These are phyloP conservation scores for Disparrhopalites patrizii DNA, from an alignment of 2,888 invertebrate genomes.

Conservation along the genomic window DNA sequence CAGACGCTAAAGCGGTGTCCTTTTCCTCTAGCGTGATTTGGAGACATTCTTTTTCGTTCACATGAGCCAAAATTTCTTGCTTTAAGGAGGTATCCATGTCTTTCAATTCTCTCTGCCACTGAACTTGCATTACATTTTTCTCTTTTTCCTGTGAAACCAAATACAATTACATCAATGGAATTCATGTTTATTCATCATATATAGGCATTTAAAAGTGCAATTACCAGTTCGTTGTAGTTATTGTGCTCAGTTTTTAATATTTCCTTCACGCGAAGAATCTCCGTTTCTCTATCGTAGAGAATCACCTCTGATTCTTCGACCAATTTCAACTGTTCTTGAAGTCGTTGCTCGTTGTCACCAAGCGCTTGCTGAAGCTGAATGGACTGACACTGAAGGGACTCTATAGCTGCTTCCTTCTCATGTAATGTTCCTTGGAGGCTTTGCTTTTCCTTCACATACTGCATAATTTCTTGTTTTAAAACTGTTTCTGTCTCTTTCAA, in stretches of 20 bases:
- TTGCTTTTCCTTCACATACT: neutral
- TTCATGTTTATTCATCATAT: no score
- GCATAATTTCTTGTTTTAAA: neutral
- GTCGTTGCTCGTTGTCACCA: no score
- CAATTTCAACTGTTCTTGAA: no score
- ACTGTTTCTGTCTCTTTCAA: neutral
- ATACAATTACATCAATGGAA: neutral
- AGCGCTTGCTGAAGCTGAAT: no score
- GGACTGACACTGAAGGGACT: slow-evolving; percentile 7
- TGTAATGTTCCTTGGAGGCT: neutral
- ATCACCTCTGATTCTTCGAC: no score
- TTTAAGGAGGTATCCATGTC: neutral
- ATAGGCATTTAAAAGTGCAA: no score
- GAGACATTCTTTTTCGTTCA: neutral
- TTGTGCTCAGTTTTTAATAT: no score
- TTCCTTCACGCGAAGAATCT: no score
- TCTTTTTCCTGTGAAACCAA: neutral
- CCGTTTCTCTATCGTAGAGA: no score
- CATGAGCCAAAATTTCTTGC: neutral
- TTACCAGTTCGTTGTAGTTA: no score
- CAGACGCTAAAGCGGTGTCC: neutral
- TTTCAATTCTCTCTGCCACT: neutral
- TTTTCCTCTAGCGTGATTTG: neutral
- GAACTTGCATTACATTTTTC: neutral
- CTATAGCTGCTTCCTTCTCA: slow-evolving; percentile 4